phyloP scores from a whole-genome alignment of 2,797 vertebrate genomes.

The Rhinogobio ventralis region DNA sequence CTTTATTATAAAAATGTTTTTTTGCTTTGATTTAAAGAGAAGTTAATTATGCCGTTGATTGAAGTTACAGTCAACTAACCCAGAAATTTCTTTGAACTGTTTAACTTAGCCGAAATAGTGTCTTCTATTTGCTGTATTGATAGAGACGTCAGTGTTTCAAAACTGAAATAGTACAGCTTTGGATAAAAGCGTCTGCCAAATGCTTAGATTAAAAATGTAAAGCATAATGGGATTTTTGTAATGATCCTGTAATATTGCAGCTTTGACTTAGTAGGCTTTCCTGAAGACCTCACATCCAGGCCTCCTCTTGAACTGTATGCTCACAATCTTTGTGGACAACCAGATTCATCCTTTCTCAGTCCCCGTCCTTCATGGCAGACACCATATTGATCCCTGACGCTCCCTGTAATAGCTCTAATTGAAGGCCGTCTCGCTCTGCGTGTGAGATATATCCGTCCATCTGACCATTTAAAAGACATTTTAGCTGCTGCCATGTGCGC shows the following conservation, averaged over 20 bases:
- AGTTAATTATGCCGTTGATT: not conserved
- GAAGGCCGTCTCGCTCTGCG: conserved; percentile 27
- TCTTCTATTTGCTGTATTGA: not conserved
- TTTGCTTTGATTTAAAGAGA: not conserved
- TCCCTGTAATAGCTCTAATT: conserved; percentile 51
- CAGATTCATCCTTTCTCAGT: conserved; percentile 20
- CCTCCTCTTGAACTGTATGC: not conserved
- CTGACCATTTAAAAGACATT: conserved; percentile 39
- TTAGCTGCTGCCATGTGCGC: conserved; percentile 38
- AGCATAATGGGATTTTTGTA: not conserved
- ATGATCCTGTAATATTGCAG: not conserved
- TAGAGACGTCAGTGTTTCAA: not conserved
- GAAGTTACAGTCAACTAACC: not conserved
- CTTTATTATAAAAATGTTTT: not conserved
- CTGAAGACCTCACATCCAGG: not conserved
- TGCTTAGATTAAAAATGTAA: not conserved
- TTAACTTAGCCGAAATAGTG: not conserved
- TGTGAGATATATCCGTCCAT: conserved; percentile 42
- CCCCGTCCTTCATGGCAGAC: conserved; percentile 41
- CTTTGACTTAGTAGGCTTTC: not conserved
- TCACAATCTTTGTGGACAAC: conserved; percentile 12
- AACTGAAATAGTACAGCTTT: not conserved
- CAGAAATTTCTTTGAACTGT: not conserved
- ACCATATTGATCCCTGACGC: conserved; percentile 44
- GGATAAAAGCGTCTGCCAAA: not conserved